These are phyloP conservation scores for Miichthys miiuy DNA, from an alignment of 2,797 vertebrate genomes.

Conservation along the genomic window DNA sequence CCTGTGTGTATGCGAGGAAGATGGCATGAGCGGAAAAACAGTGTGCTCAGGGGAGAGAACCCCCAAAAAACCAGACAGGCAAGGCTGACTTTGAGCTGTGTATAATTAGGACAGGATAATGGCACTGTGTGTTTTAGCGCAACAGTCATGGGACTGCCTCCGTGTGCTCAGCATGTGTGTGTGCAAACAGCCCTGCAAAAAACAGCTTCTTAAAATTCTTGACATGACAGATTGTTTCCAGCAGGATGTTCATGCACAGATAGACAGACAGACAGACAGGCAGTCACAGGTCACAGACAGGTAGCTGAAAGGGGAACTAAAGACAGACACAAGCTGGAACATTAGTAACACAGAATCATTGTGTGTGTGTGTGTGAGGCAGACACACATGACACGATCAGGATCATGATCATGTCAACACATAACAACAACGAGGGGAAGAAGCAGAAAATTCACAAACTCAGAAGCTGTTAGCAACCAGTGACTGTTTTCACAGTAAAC, in stretches of 20 bases:
- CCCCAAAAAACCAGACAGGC: slow-evolving; percentile 54
- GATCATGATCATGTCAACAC: slow-evolving; percentile 30
- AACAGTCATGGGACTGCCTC: slow-evolving; percentile 68
- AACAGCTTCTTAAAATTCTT: slow-evolving; percentile 47
- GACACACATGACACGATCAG: slow-evolving; percentile 39
- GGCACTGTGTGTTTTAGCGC: slow-evolving; percentile 62
- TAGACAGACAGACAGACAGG: slow-evolving; percentile 26
- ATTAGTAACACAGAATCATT: slow-evolving; percentile 26
- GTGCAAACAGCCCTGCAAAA: slow-evolving; percentile 36
- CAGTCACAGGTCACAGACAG: slow-evolving; percentile 39
- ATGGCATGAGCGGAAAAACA: slow-evolving; percentile 32
- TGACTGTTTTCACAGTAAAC: slow-evolving; percentile 12
- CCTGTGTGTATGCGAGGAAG: slow-evolving; percentile 41
- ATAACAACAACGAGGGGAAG: slow-evolving; percentile 15
- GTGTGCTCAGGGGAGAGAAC: slow-evolving; percentile 58
- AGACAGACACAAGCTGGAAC: slow-evolving; percentile 51
- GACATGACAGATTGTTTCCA: slow-evolving; percentile 57
- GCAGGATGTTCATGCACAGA: slow-evolving; percentile 42
- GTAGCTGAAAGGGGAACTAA: slow-evolving; percentile 26
- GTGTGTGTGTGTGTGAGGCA: slow-evolving; percentile 15
- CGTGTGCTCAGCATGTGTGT: slow-evolving; percentile 2
- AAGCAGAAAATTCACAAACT: slow-evolving; percentile 28
- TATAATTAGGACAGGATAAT: slow-evolving; percentile 74
- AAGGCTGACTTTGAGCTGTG: slow-evolving; percentile 55
- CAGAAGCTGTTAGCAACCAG: not conserved